Percentiles rank a stretch among this genome's conserved stretches.
Conservation (phyloP, 2,888 invertebrate genomes). For the Sminthurides aquaticus region DNA sequence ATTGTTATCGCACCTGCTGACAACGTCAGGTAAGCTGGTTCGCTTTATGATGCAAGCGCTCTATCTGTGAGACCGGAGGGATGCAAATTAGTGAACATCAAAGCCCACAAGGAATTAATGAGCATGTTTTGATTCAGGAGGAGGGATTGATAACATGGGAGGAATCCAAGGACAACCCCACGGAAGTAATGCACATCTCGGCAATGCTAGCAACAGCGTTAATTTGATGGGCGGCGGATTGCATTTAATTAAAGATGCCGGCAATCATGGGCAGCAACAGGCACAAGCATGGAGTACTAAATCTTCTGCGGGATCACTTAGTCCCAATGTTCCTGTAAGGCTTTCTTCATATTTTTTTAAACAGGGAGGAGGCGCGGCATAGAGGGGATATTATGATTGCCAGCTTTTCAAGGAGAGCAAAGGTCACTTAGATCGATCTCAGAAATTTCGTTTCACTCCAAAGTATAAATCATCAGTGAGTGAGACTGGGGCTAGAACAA, state of each 20-base stretch:
- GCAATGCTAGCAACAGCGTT: conserved; percentile 12
- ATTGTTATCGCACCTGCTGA: conserved; percentile 39
- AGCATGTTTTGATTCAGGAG: conserved; percentile 4
- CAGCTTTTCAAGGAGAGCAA: too few species aligned
- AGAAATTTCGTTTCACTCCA: conserved; percentile 31
- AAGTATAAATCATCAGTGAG: conserved; percentile 23
- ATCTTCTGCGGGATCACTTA: conserved; percentile 39
- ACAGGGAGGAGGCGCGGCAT: neutral
- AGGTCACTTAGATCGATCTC: conserved; percentile 36
- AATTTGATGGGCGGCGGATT: conserved; percentile 2
- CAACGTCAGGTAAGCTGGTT: conserved; percentile 26
- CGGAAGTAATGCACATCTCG: neutral
- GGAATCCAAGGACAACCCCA: conserved; percentile 7
- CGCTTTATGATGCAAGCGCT: too few species aligned
- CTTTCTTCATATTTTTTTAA: neutral
- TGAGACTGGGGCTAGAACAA: conserved; percentile 26
- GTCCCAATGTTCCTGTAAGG: conserved; percentile 37
- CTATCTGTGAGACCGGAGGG: too few species aligned
- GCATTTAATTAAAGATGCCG: conserved; percentile 14
- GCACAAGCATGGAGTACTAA: conserved; percentile 40
- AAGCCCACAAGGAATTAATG: conserved; percentile 8
- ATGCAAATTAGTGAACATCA: too few species aligned
- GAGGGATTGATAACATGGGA: conserved; percentile 25
- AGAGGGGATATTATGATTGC: too few species aligned
- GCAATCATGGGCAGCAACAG: conserved; percentile 15